Conservation (phyloP, 2,797 vertebrate genomes). For the Geotrypetes seraphini region DNA sequence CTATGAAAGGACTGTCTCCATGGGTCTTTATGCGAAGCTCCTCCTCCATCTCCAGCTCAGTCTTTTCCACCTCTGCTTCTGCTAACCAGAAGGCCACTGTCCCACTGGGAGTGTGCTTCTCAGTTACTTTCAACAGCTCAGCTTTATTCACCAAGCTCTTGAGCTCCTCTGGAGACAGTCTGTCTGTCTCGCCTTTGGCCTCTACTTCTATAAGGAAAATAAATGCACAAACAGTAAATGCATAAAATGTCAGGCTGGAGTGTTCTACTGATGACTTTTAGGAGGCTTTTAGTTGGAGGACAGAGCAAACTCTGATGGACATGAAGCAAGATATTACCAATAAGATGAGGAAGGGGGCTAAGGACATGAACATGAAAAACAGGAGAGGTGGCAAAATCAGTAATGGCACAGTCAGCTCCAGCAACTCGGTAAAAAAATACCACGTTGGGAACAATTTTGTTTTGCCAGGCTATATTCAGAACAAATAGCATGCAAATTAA, state of each 20-base stretch:
- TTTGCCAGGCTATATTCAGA: too few relatives aligned
- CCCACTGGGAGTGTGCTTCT: slow-evolving; percentile 44
- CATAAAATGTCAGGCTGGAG: background rate
- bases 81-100: slow-evolving; percentile 73
- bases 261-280: accelerated
- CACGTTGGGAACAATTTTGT: too few relatives aligned
- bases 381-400: background rate
- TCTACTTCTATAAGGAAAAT: slow-evolving; percentile 74
- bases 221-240: too few relatives aligned
- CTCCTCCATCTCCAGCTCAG: slow-evolving; percentile 64
- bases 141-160: slow-evolving; percentile 54
- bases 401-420: background rate
- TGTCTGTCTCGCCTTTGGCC: slow-evolving; percentile 66
- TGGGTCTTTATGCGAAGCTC: slow-evolving; percentile 69
- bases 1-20: slow-evolving; percentile 73
- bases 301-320: too few relatives aligned
- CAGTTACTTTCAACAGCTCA: slow-evolving; percentile 58
- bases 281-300: too few relatives aligned
- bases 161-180: slow-evolving; percentile 53
- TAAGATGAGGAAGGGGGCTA: background rate
- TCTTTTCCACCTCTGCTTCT: slow-evolving; percentile 62
- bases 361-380: too few relatives aligned
- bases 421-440: too few relatives aligned
- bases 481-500: too few relatives aligned
- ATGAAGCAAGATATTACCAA: background rate